Conservation (phyloP, 2,797 vertebrate genomes). For the Enteromius treurensis region DNA sequence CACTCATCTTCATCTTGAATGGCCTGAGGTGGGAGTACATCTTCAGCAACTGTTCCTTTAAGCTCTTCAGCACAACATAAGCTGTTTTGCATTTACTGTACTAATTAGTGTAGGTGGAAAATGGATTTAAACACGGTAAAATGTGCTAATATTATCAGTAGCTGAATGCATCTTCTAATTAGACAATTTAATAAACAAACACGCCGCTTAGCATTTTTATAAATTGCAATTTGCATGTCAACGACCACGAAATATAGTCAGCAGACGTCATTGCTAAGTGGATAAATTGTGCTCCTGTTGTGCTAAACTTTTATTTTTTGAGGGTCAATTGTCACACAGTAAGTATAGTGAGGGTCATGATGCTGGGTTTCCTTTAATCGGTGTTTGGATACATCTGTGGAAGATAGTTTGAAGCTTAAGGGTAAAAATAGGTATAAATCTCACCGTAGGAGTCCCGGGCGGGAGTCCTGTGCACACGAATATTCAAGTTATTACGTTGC, state of each 20-base stretch:
- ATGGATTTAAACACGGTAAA: background rate
- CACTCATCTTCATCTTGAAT: background rate
- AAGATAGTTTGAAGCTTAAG: slow-evolving; percentile 81
- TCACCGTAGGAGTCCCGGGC: slow-evolving; percentile 61
- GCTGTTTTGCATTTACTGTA: background rate
- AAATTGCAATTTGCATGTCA: slow-evolving; percentile 17
- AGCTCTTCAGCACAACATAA: background rate
- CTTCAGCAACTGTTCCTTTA: background rate
- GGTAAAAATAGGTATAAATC: slow-evolving; percentile 72
- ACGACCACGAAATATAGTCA: background rate
- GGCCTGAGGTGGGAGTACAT: background rate
- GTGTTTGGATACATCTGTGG: slow-evolving; percentile 83
- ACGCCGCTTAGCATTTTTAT: background rate
- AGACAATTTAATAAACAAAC: background rate
- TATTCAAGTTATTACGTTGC: slow-evolving; percentile 7
- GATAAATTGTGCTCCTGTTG: background rate
- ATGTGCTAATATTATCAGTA: background rate
- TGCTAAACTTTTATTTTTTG: background rate
- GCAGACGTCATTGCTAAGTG: slow-evolving; percentile 6
- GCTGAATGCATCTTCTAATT: slow-evolving; percentile 6
- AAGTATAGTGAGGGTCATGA: slow-evolving; percentile 52
- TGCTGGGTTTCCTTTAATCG: slow-evolving; percentile 67
- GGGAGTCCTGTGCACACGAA: slow-evolving; percentile 24
- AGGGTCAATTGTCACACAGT: background rate
- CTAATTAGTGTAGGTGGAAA: background rate